These are phyloP conservation scores for Alsophila aescularia DNA, from an alignment of 2,888 invertebrate genomes.

Conservation along the genomic window DNA sequence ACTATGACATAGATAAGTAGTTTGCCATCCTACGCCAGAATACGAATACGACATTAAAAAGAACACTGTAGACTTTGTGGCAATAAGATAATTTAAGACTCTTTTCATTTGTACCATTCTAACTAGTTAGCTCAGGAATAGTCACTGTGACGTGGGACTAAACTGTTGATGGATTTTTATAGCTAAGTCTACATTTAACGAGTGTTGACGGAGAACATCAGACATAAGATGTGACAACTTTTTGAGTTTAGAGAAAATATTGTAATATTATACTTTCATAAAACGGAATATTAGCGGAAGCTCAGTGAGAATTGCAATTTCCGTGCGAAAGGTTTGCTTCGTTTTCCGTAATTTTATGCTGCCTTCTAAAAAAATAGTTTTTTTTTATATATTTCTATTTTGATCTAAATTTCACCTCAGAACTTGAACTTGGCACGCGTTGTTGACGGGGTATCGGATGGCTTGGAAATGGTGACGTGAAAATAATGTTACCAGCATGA, in stretches of 20 bases:
- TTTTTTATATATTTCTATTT: conserved; percentile 1
- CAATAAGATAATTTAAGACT: not conserved
- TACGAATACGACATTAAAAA: not conserved
- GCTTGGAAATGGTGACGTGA: not conserved
- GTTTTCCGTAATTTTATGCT: not conserved
- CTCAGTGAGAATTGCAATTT: not conserved
- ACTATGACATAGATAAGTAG: not conserved
- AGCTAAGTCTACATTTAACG: conserved; percentile 3
- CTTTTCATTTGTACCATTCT: not conserved
- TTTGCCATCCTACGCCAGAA: not conserved
- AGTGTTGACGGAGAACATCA: conserved; percentile 9
- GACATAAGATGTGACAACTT: not conserved
- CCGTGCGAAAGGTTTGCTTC: not conserved
- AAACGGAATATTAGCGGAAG: not conserved
- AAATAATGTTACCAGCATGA: too few relatives aligned
- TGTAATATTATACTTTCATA: not conserved
- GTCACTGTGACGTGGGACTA: not conserved
- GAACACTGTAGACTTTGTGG: not conserved
- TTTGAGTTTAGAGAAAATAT: not conserved
- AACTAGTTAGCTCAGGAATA: not conserved
- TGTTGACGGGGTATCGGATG: conserved; percentile 5
- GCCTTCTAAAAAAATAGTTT: too few relatives aligned
- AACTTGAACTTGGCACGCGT: conserved; percentile 24
- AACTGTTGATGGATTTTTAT: not conserved
- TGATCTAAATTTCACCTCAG: conserved; percentile 1